These are phyloP conservation scores for Brachionus manjavacas DNA, from an alignment of 1,140 invertebrate species.

Conservation along the genomic window DNA sequence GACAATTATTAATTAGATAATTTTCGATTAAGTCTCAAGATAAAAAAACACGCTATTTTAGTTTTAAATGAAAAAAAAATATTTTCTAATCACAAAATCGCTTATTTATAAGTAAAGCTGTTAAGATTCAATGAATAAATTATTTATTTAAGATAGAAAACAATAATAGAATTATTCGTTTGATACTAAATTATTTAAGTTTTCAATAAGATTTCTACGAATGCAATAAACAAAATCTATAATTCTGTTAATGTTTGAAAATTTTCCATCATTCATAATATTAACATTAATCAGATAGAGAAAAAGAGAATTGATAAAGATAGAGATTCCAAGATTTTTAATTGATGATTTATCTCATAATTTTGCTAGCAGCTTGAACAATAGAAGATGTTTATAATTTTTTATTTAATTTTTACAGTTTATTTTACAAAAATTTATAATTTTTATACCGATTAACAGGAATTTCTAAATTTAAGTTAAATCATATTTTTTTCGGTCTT, in stretches of 20 bases:
- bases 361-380: not conserved
- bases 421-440: not conserved
- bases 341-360: not conserved
- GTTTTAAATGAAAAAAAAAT: no score
- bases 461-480: not conserved
- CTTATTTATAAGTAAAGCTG: no score
- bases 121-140: not conserved
- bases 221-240: not conserved
- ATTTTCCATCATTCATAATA: not conserved
- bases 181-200: not conserved
- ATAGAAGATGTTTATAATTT: not conserved
- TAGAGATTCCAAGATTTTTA: not conserved
- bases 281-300: constrained; percentile 9
- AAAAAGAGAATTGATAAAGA: not conserved
- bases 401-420: not conserved
- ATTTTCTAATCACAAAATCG: no score
- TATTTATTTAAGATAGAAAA: not conserved
- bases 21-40: no score
- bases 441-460: not conserved
- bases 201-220: not conserved
- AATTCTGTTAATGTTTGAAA: not conserved
- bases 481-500: not conserved
- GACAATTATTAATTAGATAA: no score
- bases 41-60: no score
- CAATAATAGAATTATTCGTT: not conserved